A percentile compares a stretch with the other conserved stretches of the same genome.
Evolutionary conservation across 2,113 vertebrate genomes (phyloP).

Genomic region (Caloenas nicobarica): DNA sequence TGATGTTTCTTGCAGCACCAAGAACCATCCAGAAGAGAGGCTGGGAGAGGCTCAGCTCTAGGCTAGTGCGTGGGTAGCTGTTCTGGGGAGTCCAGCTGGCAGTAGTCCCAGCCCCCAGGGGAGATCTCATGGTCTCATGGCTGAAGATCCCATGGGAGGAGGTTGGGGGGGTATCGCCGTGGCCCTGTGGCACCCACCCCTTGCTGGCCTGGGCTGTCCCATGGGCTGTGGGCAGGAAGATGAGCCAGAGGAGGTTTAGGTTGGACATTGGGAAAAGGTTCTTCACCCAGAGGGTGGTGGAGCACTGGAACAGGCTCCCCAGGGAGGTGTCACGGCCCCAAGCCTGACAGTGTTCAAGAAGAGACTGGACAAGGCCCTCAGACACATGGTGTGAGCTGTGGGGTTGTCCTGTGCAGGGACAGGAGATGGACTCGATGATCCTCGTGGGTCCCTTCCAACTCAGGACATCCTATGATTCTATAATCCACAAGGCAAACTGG

Average conservation of each 20-base stretch:
- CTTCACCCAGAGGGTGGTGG: too few species aligned
- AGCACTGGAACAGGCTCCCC: too few species aligned
- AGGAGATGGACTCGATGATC: too few species aligned
- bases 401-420: too few species aligned
- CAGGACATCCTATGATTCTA: too few species aligned
- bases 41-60: neutral
- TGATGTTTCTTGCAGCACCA: neutral
- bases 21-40: neutral
- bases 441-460: too few species aligned
- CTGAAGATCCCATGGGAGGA: neutral
- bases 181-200: neutral
- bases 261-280: too few species aligned
- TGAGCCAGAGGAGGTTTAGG: too few species aligned
- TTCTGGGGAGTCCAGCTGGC: neutral
- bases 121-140: neutral
- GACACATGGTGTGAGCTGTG: too few species aligned
- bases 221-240: neutral
- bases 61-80: fast-evolving
- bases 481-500: fast-evolving
- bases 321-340: too few species aligned
- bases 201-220: neutral
- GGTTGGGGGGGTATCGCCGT: neutral
- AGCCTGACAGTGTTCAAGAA: too few species aligned
- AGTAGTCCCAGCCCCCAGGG: neutral
- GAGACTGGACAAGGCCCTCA: too few species aligned